Base-by-base conservation (phyloP, 2,113 vertebrate species). In the Thalassoma bifasciatum region DNA sequence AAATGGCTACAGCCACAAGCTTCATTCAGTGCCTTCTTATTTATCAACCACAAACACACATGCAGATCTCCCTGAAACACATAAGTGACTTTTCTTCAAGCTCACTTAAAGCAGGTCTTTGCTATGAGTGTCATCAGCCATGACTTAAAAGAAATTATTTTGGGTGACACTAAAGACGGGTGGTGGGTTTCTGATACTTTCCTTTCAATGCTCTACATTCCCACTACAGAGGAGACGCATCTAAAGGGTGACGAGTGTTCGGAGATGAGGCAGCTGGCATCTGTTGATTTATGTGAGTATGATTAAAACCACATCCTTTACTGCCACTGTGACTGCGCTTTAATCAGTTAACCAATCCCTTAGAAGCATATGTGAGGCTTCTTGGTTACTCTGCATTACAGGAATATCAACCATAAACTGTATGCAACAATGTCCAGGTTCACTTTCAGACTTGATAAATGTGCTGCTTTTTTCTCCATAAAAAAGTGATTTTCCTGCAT, bases 261-360 rank as follows among this genome's bases (percentile, higher is more conserved):
- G 71, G 56, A 78, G 70, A 26, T 4, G 53, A 69, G 58, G 77
- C 77, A 82, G 79, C 87, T 89, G 80, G 71, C 82, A 72, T 78
- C 77, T n/a, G 58, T 16, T 82, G 75, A 70, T 83, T 81, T 82
- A 84, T 67, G 17, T 58, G 26, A 59, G 26, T 37, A 24, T 73
- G 84, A 85, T 89, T 90, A 89, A 83, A 81, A 81, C 70, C 37
- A 47, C 30, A 46, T 60, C 26, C 62, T 64, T 77, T 77, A 67
- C 70, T 71, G 70, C 83, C 70, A 72, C 75, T n/a, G 42, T 57
- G 63, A 60, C 75, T 82, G 50, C 2, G 69, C 84, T 86, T 84
- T 83, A 77, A 88, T 83, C 78, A 81, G 75, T 52, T 79, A 60
- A 85, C 77, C 21, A 16, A 53, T 58, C 34, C 58, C 79, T 87